Evolutionary conservation across 2,888 invertebrate genomes (phyloP), one percentile per base, ranked within the genome.

Genomic region (Acleris literana): DNA sequence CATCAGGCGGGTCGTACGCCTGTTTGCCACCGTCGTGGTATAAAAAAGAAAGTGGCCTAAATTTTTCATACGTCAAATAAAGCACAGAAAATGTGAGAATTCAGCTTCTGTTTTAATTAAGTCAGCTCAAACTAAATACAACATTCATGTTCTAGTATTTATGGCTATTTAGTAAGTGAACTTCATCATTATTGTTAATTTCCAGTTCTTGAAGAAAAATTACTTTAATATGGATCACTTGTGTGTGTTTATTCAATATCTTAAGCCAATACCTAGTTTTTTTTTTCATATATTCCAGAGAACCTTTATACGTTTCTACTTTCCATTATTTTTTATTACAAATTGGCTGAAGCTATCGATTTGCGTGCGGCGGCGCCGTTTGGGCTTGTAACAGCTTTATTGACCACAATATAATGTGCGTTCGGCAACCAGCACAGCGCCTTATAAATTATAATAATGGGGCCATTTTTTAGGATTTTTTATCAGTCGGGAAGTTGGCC

Each of bases 291-390:
- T 20, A 39, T 54, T 20, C 33, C 1, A 16, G 39, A 18, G 54
- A 54, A 54, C 20, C 7, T 20, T 25, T 7, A 54, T 46, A n/a
- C n/a, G 5, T 22, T 25, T 57, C 5, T 43, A 29, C 43, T 44
- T 44, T 43, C 64, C 54, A 48, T 61, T 65, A 56, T 52, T 65
- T 65, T 65, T 61, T 65, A 65, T 33, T 61, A 65, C 55, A 61
- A 60, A 65, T 60, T 58, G 49, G 59, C 16, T 11, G 25, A 43
- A 11, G 22, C 11, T 60, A 60, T 61, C 61, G 56, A 66, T 52
- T 56, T 61, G 61, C 65, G 61, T 66, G 65, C 48, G 17, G 56
- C 13, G 16, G 13, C 9, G 56, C 61, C 65, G 22, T 65, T 60
- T 22, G 11, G 17, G 55, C 44, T 44, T 51, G 39, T 4, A 55